A percentile compares a stretch with the other conserved stretches of the same genome.
These are phyloP conservation scores for Sinella curviseta DNA, from an alignment of 1,140 invertebrate genomes.

Conservation along the genomic window DNA sequence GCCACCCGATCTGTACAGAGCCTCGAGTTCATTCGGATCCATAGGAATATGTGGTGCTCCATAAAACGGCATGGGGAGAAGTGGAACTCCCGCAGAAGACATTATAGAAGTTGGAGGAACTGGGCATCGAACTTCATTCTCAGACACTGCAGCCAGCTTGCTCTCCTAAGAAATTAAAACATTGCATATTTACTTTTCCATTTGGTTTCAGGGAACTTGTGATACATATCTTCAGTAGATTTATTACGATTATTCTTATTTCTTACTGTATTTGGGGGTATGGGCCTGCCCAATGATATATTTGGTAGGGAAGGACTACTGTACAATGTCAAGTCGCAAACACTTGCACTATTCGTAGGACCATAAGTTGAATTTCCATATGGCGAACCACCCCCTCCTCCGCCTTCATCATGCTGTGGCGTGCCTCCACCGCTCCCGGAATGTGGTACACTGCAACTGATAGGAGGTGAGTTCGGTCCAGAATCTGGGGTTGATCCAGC, in stretches of 20 bases:
- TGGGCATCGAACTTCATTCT: slow-evolving; percentile 74
- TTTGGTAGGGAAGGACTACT: slow-evolving; percentile 94
- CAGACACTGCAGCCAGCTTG: slow-evolving; percentile 68
- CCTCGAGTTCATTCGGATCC: slow-evolving; percentile 43
- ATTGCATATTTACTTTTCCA: neutral
- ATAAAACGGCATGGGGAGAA: slow-evolving; percentile 73
- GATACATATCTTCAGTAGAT: neutral
- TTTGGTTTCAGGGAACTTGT: neutral
- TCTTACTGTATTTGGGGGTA: slow-evolving; percentile 52
- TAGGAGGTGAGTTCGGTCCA: slow-evolving; percentile 77
- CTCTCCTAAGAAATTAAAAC: slow-evolving; percentile 40
- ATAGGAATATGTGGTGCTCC: slow-evolving; percentile 61
- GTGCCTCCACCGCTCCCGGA: slow-evolving; percentile 62
- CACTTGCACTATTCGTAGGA: slow-evolving; percentile 56
- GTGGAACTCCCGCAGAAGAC: slow-evolving; percentile 70
- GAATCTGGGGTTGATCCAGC: slow-evolving; percentile 75
- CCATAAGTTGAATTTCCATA: slow-evolving; percentile 55
- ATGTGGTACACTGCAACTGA: slow-evolving; percentile 61
- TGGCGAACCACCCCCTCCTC: slow-evolving; percentile 57
- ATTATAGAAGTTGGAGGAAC: slow-evolving; percentile 68
- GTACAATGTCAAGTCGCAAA: slow-evolving; percentile 73
- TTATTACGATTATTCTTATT: neutral
- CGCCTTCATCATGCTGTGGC: slow-evolving; percentile 53
- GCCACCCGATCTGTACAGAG: slow-evolving; percentile 44
- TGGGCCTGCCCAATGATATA: slow-evolving; percentile 85